Evolutionary conservation across 2,888 invertebrate species (phyloP).

Genomic region (Eupithecia subumbrata): DNA sequence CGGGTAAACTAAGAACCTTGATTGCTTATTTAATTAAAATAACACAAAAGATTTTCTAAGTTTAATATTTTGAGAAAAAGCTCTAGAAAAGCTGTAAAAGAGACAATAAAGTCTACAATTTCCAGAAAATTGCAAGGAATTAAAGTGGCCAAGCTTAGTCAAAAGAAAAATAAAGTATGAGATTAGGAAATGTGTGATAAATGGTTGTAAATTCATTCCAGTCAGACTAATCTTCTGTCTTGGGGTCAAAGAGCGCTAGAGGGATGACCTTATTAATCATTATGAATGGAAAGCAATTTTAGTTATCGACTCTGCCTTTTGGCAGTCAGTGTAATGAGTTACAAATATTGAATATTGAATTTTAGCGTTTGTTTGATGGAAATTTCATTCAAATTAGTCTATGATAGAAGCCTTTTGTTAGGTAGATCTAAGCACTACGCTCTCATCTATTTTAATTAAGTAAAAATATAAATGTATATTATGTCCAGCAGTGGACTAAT

Average conservation of each 20-base stretch:
- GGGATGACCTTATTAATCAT: background rate
- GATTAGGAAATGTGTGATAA: background rate
- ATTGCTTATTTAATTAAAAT: too few relatives aligned
- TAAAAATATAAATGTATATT: too few relatives aligned
- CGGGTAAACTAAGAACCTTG: too few relatives aligned
- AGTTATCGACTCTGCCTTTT: background rate
- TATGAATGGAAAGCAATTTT: background rate
- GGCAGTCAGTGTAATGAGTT: too few relatives aligned
- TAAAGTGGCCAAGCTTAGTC: background rate
- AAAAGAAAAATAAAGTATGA: conserved; percentile 9
- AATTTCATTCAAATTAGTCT: too few relatives aligned
- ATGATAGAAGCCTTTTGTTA: too few relatives aligned
- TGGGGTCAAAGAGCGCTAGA: background rate
- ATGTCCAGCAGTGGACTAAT: too few relatives aligned
- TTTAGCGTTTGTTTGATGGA: too few relatives aligned
- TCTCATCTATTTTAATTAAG: too few relatives aligned
- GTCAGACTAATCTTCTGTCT: background rate
- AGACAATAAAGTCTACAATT: background rate
- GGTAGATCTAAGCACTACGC: too few relatives aligned
- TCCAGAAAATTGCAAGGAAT: background rate
- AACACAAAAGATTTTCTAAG: background rate
- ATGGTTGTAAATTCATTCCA: conserved; percentile 6
- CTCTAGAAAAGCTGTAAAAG: background rate
- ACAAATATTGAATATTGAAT: too few relatives aligned
- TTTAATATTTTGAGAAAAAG: background rate